Evolutionary conservation across 2,888 invertebrate species (phyloP), one percentile per base, ranked within the genome.

Genomic region (Eristalis pertinax): DNA sequence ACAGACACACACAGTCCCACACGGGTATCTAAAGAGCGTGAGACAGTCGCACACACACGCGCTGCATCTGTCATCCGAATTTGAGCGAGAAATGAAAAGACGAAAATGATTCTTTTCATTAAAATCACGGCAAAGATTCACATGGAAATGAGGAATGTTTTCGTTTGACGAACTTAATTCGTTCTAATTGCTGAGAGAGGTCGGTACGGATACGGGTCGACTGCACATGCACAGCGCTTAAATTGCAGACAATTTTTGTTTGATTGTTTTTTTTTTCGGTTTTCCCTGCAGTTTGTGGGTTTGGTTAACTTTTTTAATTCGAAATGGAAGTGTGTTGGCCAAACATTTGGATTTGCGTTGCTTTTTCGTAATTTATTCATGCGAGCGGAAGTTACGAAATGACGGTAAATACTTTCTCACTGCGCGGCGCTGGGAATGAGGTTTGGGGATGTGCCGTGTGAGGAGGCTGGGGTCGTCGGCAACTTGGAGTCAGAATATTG

Each of bases 81-180:
- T 26, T 10, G 26, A 60, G 50, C 50, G 15, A 19, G 43, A 43
- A 26, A 41, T 11, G 7, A 26, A 72, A 19, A 26, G 15, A 67
- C n/a, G n/a, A 50, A 50, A 50, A 50, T 50, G 50, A 50, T 50
- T 50, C 50, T 60, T 60, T 56, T 32, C 65, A 74, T 65, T 74
- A 26, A 65, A 58, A 56, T 35, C 10, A 24, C 35, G 35, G 35
- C 38, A 64, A 64, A 32, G 32, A 32, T 29, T 56, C 50, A 22
- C 32, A 74, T 8, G 35, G 26, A 50, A 35, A 64, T 35, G 73
- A 73, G 29, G 19, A 50, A 43, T 35, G 35, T 38, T 38, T 38
- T 64, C 63, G 32, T 50, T 73, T 63, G 22, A 19, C 32, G 35
- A 63, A 74, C 24, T 74, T 64, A 50, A 35, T 74, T 74, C 41